A percentile compares a stretch with the other conserved stretches of the same genome.
Evolutionary conservation across 2,113 vertebrate genomes (phyloP).

Genomic region (Pseudonaja textilis): DNA sequence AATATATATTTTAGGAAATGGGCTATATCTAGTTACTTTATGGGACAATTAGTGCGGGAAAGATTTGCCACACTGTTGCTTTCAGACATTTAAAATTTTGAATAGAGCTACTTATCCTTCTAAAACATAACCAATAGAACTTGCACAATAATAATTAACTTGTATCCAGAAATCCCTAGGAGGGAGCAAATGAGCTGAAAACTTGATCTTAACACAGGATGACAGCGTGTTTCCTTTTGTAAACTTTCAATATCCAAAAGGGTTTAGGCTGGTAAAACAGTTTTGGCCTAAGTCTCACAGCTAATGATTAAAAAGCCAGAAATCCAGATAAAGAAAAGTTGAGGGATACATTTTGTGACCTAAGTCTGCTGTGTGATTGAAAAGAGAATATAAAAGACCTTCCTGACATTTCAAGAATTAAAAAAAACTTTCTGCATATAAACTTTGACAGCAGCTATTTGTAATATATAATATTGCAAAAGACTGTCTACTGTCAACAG

Average conservation of each 20-base stretch:
- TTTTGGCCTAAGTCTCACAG: not conserved
- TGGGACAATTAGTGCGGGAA: not conserved
- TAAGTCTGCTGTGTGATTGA: not conserved
- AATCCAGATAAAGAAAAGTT: not conserved
- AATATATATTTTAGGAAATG: not conserved
- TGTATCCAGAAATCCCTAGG: slow-evolving; percentile 7
- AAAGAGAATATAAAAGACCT: rapidly evolving
- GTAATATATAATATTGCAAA: not conserved
- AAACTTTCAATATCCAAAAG: slow-evolving; percentile 67
- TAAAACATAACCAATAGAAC: not conserved
- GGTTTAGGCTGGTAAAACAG: slow-evolving; percentile 42
- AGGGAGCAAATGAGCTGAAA: not conserved
- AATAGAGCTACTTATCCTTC: not conserved
- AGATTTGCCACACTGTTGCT: not conserved
- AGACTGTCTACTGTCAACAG: not conserved
- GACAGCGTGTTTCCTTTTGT: slow-evolving; percentile 66
- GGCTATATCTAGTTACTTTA: not conserved
- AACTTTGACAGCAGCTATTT: not conserved
- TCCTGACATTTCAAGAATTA: not conserved
- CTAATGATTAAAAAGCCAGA: not conserved
- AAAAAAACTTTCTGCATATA: not conserved
- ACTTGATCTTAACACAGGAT: slow-evolving; percentile 53
- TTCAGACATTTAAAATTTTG: not conserved
- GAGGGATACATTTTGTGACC: not conserved
- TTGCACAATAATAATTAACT: rapidly evolving